phyloP scores from a whole-genome alignment of 2,113 vertebrate species.

The Pao palembangensis region DNA sequence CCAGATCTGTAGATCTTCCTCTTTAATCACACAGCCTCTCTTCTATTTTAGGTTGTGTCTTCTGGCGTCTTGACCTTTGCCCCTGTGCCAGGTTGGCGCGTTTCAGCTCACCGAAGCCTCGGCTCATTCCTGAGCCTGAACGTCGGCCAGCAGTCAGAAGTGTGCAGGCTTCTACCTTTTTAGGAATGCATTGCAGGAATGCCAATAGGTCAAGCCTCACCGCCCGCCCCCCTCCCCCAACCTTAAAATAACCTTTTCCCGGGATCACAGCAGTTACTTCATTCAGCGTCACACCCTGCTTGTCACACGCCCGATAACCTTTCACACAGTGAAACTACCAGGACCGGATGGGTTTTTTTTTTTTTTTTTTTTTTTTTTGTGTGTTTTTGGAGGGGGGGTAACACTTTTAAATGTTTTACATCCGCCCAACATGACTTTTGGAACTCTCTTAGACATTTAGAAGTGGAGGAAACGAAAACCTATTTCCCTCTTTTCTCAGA shows the following conservation, averaged over 20 bases:
- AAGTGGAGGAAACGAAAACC: too few species aligned
- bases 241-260: slow-evolving; percentile 49
- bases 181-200: neutral
- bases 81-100: too few species aligned
- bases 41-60: too few species aligned
- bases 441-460: too few species aligned
- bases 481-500: too few species aligned
- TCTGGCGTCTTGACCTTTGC: too few species aligned
- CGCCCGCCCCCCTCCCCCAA: neutral
- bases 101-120: too few species aligned
- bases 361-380: too few species aligned
- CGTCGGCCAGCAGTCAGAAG: slow-evolving; percentile 9
- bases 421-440: too few species aligned
- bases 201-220: neutral
- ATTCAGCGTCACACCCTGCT: slow-evolving; percentile 26
- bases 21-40: too few species aligned
- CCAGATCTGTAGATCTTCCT: too few species aligned
- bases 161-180: neutral
- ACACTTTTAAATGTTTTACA: neutral
- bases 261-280: slow-evolving; percentile 24
- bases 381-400: neutral
- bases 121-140: neutral
- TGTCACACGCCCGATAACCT: slow-evolving; percentile 47
- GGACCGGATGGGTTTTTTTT: too few species aligned
- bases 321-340: slow-evolving; percentile 36